Percentiles rank a stretch among this genome's conserved stretches.
Evolutionary conservation across 2,113 vertebrate genomes (phyloP).

Genomic region (Menidia beryllina): DNA sequence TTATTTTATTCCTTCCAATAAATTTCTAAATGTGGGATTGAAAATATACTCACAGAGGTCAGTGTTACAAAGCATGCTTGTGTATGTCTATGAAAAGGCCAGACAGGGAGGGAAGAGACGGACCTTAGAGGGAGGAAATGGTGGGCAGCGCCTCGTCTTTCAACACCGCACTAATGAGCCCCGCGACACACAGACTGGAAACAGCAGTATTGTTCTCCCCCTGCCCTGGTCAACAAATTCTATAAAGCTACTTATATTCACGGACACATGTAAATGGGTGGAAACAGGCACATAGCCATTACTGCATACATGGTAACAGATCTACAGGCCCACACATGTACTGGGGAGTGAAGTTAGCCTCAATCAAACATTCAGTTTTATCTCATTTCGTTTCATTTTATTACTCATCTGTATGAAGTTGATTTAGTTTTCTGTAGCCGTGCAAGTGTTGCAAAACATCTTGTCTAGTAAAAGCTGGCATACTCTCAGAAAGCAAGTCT

Average conservation of each 20-base stretch:
- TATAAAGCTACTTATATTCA: conserved; percentile 50
- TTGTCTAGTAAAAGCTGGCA: conserved; percentile 41
- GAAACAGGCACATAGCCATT: conserved; percentile 23
- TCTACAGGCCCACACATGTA: conserved; percentile 12
- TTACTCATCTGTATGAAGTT: not conserved
- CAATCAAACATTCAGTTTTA: conserved; percentile 20
- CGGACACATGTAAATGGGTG: conserved; percentile 46
- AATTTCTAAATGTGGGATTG: not conserved
- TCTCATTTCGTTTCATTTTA: conserved; percentile 1
- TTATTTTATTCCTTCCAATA: not conserved
- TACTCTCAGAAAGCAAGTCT: conserved; percentile 37
- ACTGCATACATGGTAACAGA: conserved; percentile 16
- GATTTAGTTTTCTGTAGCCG: conserved; percentile 29
- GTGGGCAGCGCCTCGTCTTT: conserved; percentile 75
- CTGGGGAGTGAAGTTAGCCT: not conserved
- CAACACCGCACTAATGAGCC: conserved; percentile 80
- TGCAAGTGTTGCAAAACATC: conserved; percentile 41
- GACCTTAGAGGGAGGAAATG: conserved; percentile 71
- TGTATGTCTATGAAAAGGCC: conserved; percentile 44
- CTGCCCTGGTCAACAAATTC: conserved; percentile 56
- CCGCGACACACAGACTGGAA: conserved; percentile 74
- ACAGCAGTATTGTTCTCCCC: conserved; percentile 73
- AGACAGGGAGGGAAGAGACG: conserved; percentile 45
- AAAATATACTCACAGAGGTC: not conserved
- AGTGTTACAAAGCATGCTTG: conserved; percentile 21